These are phyloP conservation scores for Drosophila antonietae DNA, from an alignment of 2,888 invertebrate genomes.

Conservation along the genomic window DNA sequence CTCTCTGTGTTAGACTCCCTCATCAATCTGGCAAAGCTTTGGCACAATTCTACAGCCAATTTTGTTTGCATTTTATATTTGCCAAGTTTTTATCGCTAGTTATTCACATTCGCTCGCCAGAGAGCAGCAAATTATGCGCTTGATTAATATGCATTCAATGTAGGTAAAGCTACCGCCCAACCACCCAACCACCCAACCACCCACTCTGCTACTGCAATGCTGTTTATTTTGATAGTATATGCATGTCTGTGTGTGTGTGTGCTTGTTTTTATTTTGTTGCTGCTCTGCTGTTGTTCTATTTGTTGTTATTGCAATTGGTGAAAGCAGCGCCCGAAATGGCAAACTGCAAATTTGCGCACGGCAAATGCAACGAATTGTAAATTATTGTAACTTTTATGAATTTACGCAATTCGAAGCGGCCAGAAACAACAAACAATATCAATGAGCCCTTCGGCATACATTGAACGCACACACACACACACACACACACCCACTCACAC, in stretches of 20 bases:
- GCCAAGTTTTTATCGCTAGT: conserved; percentile 77
- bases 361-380: conserved; percentile 75
- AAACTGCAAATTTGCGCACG: conserved; percentile 67
- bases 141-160: conserved; percentile 76
- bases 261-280: conserved; percentile 12
- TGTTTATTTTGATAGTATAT: conserved; percentile 73
- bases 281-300: conserved; percentile 13
- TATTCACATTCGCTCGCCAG: conserved; percentile 58
- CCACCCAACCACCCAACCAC: neutral
- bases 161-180: conserved; percentile 25
- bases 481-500: neutral
- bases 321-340: conserved; percentile 62
- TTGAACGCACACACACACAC: neutral
- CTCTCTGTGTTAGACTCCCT: too few relatives aligned
- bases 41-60: conserved; percentile 48
- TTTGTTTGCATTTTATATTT: conserved; percentile 77
- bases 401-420: conserved; percentile 56
- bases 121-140: conserved; percentile 69
- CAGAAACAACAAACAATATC: conserved; percentile 34
- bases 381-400: conserved; percentile 68
- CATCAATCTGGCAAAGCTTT: conserved; percentile 4
- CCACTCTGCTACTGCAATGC: conserved; percentile 21
- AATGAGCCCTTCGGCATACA: conserved; percentile 25
- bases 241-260: conserved; percentile 34
- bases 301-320: conserved; percentile 51